Base-by-base conservation (phyloP, 2,797 vertebrate genomes). In the Sciurus vulgaris region DNA sequence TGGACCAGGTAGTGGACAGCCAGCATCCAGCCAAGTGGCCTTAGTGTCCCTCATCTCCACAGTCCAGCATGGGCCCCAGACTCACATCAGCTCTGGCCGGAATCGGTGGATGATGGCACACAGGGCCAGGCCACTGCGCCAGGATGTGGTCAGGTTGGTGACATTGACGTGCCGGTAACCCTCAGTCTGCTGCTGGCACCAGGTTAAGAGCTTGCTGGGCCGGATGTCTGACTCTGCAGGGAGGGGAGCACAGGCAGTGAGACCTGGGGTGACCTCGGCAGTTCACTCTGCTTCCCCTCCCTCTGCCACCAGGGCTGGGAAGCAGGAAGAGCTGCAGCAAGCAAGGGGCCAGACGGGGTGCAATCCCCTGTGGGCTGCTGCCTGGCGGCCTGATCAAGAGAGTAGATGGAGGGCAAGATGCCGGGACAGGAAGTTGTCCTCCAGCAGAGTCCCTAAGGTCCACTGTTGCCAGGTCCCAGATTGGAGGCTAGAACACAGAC, bases 31-130 rank as follows among this genome's bases (percentile, higher is more conserved):
- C 14, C 61, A 26, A 93, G 72, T 3, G 6, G 20, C 49, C 65
- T 54, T 17, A 10, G 35, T 33, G 38, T 30, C 22, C 67, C 33
- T n/a, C 9, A 33, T 67, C 41, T 72, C 73, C 49, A 72, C 28
- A 17, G 54, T 86, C 33, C 83, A 86, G 3, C 24, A 15, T 14
- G n/a, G 49, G 77, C 65, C 10, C 54, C 63, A 83, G 67, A 97
- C 99, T 94, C 97, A 99, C 99, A 99, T 99, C 97, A 99, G 99
- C 83, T 99, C 99, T 17, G 99, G 99, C 97, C 99, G 99, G 98
- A 99, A 99, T 97, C 97, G 99, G 98, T 99, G 99, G 96, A 99
- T 99, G 97, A 99, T 98, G 77, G 99, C 99, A 90, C 99, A 99
- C 65, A 99, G 97, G 0, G 99, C 99, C 18, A 99, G 98, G 95